Conservation (phyloP, 2,113 vertebrate species). For the Grantiella picta region DNA sequence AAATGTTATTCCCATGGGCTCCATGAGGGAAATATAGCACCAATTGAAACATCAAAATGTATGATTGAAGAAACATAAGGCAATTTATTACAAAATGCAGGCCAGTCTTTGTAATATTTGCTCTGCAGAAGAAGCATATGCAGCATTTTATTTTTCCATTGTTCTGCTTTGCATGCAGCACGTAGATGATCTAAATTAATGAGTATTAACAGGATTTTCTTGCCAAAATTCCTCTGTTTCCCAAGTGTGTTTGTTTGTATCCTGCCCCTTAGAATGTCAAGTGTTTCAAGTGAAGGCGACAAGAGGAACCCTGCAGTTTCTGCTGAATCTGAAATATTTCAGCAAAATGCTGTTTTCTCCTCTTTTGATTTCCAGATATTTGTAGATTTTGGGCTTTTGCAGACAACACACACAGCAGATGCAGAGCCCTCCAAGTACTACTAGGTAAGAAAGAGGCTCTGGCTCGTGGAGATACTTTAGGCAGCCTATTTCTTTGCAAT, state of each 20-base stretch:
- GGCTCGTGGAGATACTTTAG: neutral
- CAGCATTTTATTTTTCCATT: neutral
- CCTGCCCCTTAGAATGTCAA: neutral
- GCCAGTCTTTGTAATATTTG: neutral
- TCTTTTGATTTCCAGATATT: neutral
- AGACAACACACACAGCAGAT: neutral
- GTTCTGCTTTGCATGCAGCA: neutral
- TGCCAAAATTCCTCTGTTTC: neutral
- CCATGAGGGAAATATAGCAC: neutral
- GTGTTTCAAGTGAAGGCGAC: neutral
- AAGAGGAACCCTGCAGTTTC: neutral
- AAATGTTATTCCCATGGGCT: neutral
- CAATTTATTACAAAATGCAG: neutral
- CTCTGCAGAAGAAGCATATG: neutral
- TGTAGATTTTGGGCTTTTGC: neutral
- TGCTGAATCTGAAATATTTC: neutral
- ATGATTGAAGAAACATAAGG: neutral
- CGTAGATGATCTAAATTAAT: neutral
- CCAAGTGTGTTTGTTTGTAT: neutral
- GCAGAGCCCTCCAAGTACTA: neutral
- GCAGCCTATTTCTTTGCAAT: neutral
- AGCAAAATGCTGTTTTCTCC: neutral
- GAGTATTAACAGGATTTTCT: neutral
- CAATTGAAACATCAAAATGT: neutral
- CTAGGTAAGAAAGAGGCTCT: neutral